These are phyloP conservation scores for Ahaetulla prasina DNA, from an alignment of 2,113 vertebrate species.

Conservation along the genomic window DNA sequence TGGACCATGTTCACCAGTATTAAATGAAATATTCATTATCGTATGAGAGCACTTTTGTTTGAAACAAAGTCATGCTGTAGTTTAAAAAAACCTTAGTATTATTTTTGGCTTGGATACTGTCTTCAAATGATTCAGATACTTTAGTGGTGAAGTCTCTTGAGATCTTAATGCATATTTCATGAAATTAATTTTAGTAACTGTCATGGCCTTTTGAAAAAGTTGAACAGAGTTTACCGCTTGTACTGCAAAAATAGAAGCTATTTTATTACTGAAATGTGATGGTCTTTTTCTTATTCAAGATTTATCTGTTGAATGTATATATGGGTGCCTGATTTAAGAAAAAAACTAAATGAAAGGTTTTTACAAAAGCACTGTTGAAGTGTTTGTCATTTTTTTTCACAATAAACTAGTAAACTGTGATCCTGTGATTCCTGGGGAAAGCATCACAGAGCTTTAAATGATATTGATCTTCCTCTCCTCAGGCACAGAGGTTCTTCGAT, in stretches of 20 bases:
- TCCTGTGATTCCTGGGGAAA: neutral
- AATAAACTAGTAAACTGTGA: neutral
- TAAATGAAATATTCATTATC: neutral
- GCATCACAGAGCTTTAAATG: neutral
- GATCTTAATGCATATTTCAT: conserved; percentile 37
- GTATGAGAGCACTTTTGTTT: neutral
- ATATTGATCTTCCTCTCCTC: neutral
- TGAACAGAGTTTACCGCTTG: conserved; percentile 28
- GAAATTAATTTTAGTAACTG: conserved; percentile 50
- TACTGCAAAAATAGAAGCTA: conserved; percentile 34
- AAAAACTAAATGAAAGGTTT: neutral
- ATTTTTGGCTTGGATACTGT: neutral
- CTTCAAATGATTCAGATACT: neutral
- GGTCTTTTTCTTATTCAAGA: conserved; percentile 9
- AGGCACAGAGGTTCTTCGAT: neutral
- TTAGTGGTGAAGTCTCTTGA: conserved; percentile 37
- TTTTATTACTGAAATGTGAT: conserved; percentile 25
- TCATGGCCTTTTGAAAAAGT: conserved; percentile 41
- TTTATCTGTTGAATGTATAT: neutral
- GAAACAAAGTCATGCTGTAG: neutral
- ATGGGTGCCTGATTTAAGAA: neutral
- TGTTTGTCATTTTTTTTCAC: neutral
- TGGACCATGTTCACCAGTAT: neutral
- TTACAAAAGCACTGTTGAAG: neutral
- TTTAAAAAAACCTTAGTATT: neutral